These are phyloP conservation scores for Simalia tracyae DNA, from an alignment of 2,797 vertebrate species.

Conservation along the genomic window DNA sequence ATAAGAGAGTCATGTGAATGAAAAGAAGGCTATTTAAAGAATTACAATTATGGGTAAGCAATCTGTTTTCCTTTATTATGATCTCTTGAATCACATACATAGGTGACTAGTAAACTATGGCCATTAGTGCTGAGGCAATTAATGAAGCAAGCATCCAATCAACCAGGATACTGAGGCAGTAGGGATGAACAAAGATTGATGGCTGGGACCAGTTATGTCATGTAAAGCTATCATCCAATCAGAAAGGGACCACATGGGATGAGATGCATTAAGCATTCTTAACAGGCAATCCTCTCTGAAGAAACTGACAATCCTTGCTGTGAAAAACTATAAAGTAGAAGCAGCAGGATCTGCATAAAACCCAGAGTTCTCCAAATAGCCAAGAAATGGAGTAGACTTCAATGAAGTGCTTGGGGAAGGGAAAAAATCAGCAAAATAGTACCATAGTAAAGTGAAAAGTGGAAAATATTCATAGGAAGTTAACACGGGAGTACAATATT, in stretches of 20 bases:
- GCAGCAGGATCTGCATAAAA: neutral
- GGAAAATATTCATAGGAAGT: neutral
- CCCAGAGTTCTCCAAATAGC: neutral
- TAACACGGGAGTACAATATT: neutral
- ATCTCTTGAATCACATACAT: neutral
- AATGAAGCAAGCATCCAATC: neutral
- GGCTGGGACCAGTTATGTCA: neutral
- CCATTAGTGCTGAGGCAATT: neutral
- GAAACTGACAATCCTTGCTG: neutral
- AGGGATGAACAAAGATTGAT: neutral
- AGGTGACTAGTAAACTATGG: neutral
- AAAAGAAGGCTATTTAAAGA: neutral
- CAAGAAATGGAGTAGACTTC: neutral
- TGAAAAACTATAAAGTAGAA: neutral
- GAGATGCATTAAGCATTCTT: neutral
- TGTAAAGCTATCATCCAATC: neutral
- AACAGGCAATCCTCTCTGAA: neutral
- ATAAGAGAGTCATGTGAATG: neutral
- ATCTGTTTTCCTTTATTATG: neutral
- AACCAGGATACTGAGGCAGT: neutral
- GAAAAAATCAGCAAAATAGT: neutral
- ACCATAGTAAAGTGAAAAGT: neutral
- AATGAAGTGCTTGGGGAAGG: neutral
- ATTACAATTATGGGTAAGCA: neutral
- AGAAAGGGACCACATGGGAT: neutral